Evolutionary conservation across 2,113 vertebrate genomes (phyloP).

Genomic region (Rynchops niger): DNA sequence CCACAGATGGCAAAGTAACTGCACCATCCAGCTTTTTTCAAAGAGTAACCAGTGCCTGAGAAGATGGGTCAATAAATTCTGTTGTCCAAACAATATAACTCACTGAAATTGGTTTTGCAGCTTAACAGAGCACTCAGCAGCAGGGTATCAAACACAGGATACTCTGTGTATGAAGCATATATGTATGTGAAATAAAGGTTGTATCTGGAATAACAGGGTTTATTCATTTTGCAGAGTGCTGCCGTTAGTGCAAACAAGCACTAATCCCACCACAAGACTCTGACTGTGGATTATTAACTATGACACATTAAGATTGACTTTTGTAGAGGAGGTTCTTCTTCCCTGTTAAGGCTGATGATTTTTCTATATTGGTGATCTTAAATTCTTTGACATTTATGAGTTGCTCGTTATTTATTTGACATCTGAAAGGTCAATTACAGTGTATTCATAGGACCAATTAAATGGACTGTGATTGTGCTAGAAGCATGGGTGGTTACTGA

Average conservation of each 20-base stretch:
- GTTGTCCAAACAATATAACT: slow-evolving; percentile 49
- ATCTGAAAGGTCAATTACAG: not conserved
- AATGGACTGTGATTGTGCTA: not conserved
- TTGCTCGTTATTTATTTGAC: not conserved
- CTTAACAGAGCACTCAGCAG: not conserved
- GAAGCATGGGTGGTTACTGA: not conserved
- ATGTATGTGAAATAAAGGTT: not conserved
- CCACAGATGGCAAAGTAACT: slow-evolving; percentile 38
- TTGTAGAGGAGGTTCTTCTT: not conserved
- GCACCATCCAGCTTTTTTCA: not conserved
- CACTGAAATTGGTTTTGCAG: slow-evolving; percentile 58
- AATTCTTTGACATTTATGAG: not conserved
- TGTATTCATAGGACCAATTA: not conserved
- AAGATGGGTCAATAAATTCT: slow-evolving; percentile 54
- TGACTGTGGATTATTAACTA: not conserved
- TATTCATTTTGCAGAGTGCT: not conserved
- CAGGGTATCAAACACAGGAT: not conserved
- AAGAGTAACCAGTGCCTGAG: slow-evolving; percentile 12
- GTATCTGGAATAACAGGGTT: slow-evolving; percentile 9
- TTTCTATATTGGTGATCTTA: not conserved
- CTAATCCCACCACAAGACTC: not conserved
- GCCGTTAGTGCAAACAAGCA: not conserved
- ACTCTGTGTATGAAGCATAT: not conserved
- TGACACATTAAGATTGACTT: not conserved
- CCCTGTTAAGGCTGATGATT: not conserved